Evolutionary conservation across 2,888 invertebrate genomes (phyloP), one percentile per base, ranked within the genome.

Genomic region (Lepidocyrtinus sp.): DNA sequence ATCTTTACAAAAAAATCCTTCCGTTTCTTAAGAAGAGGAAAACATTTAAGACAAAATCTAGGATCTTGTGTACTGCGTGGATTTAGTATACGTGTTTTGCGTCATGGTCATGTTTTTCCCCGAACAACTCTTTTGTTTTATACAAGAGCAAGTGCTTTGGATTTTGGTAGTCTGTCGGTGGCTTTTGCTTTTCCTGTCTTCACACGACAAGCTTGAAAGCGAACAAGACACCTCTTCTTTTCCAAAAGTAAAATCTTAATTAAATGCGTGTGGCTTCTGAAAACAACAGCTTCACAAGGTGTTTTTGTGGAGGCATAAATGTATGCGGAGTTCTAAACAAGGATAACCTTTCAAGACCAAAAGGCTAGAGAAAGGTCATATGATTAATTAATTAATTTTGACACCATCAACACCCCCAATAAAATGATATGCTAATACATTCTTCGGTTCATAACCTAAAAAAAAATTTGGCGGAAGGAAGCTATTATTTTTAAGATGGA

Each of bases 311-410:
- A 5, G 2, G 5, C 59, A 21, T 12, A 15, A 27, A 36, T 22
- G 12, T n/a, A n/a, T n/a, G n/a, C 45, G 9, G 1, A 59, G 19
- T 5, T 22, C 24, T 19, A 59, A 36, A 36, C 36, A 36, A 9
- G 36, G 36, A 36, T 36, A 36, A 36, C 36, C 36, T 36, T 36
- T 36, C 36, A 36, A 36, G 36, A 5, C 36, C 36, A 9, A 9
- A 12, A 36, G 36, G 36, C 5, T 36, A 9, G 36, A 9, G 36
- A 36, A 36, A 36, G 36, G 36, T 5, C 36, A 36, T 12, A 36
- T 36, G 59, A 61, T 69, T 69, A 65, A 75, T 75, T 75, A 75
- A 75, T 75, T 75, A 63, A 63, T 75, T 70, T 75, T 63, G 69
- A 75, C 70, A 69, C 69, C 50, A 19, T 19, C 45, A 21, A 7